Conservation (phyloP, 2,797 vertebrate genomes). For the Brachymystax lenok region DNA sequence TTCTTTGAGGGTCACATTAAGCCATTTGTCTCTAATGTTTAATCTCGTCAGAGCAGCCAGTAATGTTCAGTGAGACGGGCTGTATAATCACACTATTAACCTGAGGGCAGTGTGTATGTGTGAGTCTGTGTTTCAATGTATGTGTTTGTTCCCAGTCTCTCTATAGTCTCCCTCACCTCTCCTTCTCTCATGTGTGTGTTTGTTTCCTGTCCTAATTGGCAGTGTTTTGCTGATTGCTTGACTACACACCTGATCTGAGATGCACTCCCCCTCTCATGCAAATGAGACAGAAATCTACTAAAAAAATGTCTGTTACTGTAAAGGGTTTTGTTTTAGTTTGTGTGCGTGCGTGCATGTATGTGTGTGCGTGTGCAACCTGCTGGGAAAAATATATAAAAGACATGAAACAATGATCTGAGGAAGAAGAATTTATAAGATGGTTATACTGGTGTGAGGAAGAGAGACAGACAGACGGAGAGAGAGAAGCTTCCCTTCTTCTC, state of each 20-base stretch:
- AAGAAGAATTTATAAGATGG: background rate
- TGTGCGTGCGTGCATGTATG: background rate
- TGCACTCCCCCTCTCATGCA: background rate
- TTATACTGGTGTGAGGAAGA: background rate
- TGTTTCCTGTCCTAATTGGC: background rate
- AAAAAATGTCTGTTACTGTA: background rate
- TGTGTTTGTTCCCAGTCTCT: background rate
- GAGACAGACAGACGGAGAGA: background rate
- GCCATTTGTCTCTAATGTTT: conserved; percentile 9
- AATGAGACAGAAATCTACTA: background rate
- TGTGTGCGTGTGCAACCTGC: background rate
- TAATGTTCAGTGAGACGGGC: background rate
- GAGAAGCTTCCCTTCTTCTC: background rate
- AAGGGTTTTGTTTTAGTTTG: background rate
- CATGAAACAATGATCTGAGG: background rate
- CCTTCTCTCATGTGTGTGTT: background rate
- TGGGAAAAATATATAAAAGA: background rate
- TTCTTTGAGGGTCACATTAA: background rate
- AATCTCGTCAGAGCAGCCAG: conserved; percentile 1
- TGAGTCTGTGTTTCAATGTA: background rate
- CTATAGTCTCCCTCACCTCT: background rate
- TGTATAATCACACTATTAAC: conserved; percentile 16
- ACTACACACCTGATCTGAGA: background rate
- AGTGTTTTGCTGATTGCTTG: background rate
- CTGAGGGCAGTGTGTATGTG: background rate